Percentiles rank a stretch among this genome's conserved stretches.
phyloP scores from a whole-genome alignment of 2,888 invertebrate species.

The Escarpia spicata region DNA sequence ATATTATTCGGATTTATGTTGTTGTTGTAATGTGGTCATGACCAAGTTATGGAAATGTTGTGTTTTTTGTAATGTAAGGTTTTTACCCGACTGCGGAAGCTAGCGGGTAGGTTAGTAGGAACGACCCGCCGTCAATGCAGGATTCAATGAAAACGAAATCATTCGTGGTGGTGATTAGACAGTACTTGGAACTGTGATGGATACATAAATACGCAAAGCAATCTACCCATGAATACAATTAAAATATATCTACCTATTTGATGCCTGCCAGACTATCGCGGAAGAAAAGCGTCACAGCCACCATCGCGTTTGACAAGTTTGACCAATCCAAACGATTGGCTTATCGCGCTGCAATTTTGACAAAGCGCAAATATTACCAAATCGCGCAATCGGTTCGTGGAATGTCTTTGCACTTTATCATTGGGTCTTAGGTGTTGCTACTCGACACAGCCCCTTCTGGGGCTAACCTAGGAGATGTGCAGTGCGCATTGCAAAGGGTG shows the following conservation, averaged over 20 bases:
- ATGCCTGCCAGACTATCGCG: background rate
- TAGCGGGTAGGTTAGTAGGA: too few relatives aligned
- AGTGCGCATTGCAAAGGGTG: too few relatives aligned
- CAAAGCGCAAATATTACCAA: background rate
- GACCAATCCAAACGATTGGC: conserved; percentile 4
- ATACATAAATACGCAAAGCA: background rate
- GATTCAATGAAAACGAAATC: background rate
- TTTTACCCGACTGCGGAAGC: too few relatives aligned
- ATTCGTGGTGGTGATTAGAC: background rate
- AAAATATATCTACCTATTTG: background rate
- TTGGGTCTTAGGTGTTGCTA: too few relatives aligned
- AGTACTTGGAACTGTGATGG: background rate
- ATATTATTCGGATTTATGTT: background rate
- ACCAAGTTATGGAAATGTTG: background rate
- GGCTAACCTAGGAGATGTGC: too few relatives aligned
- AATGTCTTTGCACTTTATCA: background rate
- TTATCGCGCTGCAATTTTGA: background rate
- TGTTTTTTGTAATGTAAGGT: too few relatives aligned
- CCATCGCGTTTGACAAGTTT: background rate
- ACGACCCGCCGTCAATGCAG: too few relatives aligned
- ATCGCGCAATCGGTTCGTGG: background rate
- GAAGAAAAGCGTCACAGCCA: background rate
- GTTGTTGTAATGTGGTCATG: background rate
- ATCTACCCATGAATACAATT: background rate
- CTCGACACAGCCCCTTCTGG: too few relatives aligned